Conservation (phyloP, 2,797 vertebrate species). For the Propithecus deckenii region DNA sequence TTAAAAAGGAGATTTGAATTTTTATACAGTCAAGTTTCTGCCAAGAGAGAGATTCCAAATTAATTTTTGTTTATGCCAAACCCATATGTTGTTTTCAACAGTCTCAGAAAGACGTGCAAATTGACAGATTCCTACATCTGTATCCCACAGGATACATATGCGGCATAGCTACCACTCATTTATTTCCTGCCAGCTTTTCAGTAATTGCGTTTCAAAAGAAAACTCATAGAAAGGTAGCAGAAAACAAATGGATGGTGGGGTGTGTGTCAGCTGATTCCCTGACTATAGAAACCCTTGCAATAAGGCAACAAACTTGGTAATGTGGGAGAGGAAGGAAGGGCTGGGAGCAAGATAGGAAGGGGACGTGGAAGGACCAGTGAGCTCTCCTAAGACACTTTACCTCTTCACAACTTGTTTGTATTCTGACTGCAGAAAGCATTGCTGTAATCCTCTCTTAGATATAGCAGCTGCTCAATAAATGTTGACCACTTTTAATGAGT, state of each 20-base stretch:
- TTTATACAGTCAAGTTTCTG: neutral
- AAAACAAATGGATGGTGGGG: neutral
- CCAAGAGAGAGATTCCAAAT: neutral
- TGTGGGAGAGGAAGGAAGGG: neutral
- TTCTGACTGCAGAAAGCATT: neutral
- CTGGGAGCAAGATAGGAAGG: neutral
- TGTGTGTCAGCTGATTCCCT: neutral
- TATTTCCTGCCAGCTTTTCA: neutral
- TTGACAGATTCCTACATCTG: neutral
- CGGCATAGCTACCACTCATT: neutral
- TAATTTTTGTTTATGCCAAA: conserved; percentile 35
- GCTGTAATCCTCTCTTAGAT: neutral
- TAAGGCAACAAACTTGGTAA: neutral
- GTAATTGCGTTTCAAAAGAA: neutral
- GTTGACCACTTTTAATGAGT: neutral
- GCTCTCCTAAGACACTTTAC: neutral
- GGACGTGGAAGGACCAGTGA: rapidly evolving
- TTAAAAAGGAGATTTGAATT: neutral
- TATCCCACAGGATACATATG: neutral
- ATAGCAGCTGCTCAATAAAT: neutral
- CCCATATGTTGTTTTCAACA: conserved; percentile 36
- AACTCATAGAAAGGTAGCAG: neutral
- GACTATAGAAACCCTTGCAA: neutral
- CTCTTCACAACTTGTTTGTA: neutral
- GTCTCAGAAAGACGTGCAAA: neutral